Conservation (phyloP, 2,888 invertebrate species). For the Philereme vetulata region DNA sequence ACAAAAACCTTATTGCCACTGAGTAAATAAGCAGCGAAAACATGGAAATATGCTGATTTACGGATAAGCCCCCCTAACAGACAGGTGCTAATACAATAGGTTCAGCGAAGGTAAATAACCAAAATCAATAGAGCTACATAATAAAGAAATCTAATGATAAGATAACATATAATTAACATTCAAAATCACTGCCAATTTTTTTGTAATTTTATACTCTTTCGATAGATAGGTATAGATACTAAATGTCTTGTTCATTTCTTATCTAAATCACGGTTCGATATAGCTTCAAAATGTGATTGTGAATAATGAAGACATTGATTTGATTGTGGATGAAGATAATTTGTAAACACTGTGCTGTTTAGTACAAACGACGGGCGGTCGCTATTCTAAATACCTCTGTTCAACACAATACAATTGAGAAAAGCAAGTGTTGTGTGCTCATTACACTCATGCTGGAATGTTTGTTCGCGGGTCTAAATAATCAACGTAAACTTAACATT, state of each 20-base stretch:
- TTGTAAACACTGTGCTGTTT: constrained; percentile 74
- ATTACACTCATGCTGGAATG: constrained; percentile 62
- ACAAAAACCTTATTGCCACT: too few species aligned
- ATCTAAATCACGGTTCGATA: constrained; percentile 40
- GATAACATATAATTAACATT: too few species aligned
- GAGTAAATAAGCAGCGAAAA: too few species aligned
- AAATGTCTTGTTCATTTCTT: constrained; percentile 5
- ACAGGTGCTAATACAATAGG: too few species aligned
- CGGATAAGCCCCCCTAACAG: too few species aligned
- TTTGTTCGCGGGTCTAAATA: constrained; percentile 17
- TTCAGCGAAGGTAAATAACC: too few species aligned
- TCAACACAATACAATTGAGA: constrained; percentile 62
- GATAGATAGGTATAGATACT: too few species aligned
- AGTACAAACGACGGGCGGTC: constrained; percentile 55
- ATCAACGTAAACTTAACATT: constrained; percentile 10
- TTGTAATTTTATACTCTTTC: too few species aligned
- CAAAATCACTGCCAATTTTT: constrained; percentile 1
- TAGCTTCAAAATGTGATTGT: constrained; percentile 23
- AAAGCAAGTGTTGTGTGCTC: constrained; percentile 62
- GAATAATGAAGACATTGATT: constrained; percentile 62
- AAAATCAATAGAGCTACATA: too few species aligned
- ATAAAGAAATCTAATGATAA: too few species aligned
- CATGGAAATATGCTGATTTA: too few species aligned
- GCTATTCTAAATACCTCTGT: constrained; percentile 62
- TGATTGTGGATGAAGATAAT: constrained; percentile 71